Conservation (phyloP, 2,797 vertebrate species). For the Tenualosa thibaudeaui region DNA sequence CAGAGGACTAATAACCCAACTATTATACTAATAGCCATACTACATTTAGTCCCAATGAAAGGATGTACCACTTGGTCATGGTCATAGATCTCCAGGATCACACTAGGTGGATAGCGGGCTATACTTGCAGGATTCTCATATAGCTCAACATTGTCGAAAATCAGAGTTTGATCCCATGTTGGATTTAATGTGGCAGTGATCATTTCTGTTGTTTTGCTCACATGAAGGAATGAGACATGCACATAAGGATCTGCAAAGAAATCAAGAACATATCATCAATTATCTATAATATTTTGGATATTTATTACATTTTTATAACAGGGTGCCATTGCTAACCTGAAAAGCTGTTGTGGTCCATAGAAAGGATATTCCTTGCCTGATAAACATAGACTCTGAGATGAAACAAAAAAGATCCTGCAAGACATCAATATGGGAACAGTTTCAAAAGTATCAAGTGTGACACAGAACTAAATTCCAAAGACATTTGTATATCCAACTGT, state of each 20-base stretch:
- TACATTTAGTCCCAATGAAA: too few relatives aligned
- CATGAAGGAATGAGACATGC: constrained; percentile 92
- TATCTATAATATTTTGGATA: too few relatives aligned
- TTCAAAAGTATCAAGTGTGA: too few relatives aligned
- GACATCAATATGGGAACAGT: constrained; percentile 29
- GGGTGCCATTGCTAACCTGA: constrained; percentile 77
- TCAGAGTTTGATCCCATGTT: constrained; percentile 95
- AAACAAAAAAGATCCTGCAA: constrained; percentile 81
- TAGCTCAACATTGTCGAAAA: constrained; percentile 94
- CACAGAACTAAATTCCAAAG: too few relatives aligned
- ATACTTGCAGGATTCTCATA: constrained; percentile 86
- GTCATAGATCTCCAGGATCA: constrained; percentile 92
- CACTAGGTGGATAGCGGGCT: constrained; percentile 80
- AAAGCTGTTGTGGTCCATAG: constrained; percentile 98
- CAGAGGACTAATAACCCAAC: too few relatives aligned
- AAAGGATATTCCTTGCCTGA: constrained; percentile 89
- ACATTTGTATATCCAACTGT: too few relatives aligned
- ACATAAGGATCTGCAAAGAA: constrained; percentile 87
- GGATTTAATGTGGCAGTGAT: constrained; percentile 89
- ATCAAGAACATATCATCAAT: neutral
- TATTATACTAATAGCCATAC: too few relatives aligned
- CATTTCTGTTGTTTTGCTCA: constrained; percentile 94
- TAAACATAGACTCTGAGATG: constrained; percentile 95
- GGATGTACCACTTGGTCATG: constrained; percentile 88
- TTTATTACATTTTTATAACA: too few relatives aligned